These are phyloP conservation scores for Saccopteryx bilineata DNA, from an alignment of 2,113 vertebrate species.

Conservation along the genomic window DNA sequence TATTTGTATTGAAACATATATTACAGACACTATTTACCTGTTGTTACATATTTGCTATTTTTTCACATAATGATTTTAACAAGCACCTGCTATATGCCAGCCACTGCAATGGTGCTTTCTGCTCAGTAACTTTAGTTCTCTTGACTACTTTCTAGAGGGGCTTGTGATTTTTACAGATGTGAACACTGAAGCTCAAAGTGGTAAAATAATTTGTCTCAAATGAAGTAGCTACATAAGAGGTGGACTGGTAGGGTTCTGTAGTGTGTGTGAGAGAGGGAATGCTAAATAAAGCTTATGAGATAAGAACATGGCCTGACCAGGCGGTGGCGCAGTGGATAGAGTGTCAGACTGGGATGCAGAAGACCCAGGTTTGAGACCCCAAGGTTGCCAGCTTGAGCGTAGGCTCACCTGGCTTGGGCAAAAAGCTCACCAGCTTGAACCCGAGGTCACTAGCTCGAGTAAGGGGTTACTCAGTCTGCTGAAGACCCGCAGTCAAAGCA, in stretches of 20 bases:
- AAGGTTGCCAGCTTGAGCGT: too few species aligned
- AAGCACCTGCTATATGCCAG: background rate
- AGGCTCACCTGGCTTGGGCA: too few species aligned
- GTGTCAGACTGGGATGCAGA: too few species aligned
- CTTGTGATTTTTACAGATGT: background rate
- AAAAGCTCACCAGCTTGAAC: too few species aligned
- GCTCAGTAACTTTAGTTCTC: background rate
- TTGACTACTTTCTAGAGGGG: background rate
- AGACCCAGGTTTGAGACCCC: too few species aligned
- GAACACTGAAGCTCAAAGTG: background rate
- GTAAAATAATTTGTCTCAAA: background rate
- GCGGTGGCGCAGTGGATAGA: too few species aligned
- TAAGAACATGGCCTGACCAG: too few species aligned
- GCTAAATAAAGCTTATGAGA: background rate
- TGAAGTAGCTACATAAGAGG: background rate
- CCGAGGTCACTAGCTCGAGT: too few species aligned
- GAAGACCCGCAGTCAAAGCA: too few species aligned
- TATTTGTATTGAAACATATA: background rate
- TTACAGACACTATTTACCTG: background rate
- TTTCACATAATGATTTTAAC: background rate
- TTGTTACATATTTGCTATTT: conserved; percentile 29
- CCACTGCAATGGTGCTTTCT: background rate
- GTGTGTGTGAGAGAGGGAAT: background rate
- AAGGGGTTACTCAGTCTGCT: too few species aligned
- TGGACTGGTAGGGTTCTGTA: background rate